Evolutionary conservation across 2,888 invertebrate species (phyloP).

Genomic region (Pseudococcus viburni): DNA sequence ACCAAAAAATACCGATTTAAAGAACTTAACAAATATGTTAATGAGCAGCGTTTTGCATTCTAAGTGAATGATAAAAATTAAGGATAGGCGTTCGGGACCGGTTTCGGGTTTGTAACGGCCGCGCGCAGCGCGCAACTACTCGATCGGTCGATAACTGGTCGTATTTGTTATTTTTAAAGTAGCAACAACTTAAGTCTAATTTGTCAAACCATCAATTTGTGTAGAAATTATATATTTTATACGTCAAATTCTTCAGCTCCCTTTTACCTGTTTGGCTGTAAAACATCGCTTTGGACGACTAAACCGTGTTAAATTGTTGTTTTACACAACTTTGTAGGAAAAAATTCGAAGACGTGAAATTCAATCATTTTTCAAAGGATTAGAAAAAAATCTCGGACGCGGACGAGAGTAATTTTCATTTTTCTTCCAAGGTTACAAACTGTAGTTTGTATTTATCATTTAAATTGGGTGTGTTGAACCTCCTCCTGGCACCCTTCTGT

Average conservation of each 20-base stretch:
- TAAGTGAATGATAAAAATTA: constrained; percentile 67
- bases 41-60: constrained; percentile 65
- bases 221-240: constrained; percentile 64
- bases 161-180: constrained; percentile 66
- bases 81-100: constrained; percentile 66
- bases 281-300: constrained; percentile 17
- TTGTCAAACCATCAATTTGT: constrained; percentile 66
- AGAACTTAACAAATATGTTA: constrained; percentile 66
- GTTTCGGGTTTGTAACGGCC: constrained; percentile 63
- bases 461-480: constrained; percentile 11
- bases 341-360: not conserved
- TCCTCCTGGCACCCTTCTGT: not conserved
- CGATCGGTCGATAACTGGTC: constrained; percentile 66
- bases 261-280: not conserved
- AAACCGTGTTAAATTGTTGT: constrained; percentile 60
- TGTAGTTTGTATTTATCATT: constrained; percentile 1
- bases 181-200: constrained; percentile 65
- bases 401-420: not conserved
- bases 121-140: constrained; percentile 64
- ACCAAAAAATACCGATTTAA: constrained; percentile 65
- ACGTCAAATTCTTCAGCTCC: constrained; percentile 27
- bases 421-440: not conserved
- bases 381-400: not conserved
- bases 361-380: constrained; percentile 32
- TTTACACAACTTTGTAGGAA: constrained; percentile 64